Conservation (phyloP, 1,140 invertebrate genomes). For the Drosophila tristis region DNA sequence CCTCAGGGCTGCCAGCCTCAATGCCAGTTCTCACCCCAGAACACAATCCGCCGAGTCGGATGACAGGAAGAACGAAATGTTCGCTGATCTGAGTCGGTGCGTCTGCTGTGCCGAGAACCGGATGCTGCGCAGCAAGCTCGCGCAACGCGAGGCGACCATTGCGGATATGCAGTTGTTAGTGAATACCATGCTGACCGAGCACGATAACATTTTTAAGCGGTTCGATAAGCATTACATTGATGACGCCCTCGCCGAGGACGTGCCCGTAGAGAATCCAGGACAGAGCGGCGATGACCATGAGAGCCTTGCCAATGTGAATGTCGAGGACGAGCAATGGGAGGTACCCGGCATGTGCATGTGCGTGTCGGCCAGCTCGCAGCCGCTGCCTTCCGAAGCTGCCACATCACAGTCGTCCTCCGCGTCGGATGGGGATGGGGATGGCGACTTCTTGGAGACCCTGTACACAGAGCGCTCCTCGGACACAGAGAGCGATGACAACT, state of each 20-base stretch:
- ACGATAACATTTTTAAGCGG: conserved; percentile 50
- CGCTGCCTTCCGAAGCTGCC: not conserved
- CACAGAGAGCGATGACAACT: conserved; percentile 6
- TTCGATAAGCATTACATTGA: conserved; percentile 20
- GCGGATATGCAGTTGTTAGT: conserved; percentile 56
- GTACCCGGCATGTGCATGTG: too few relatives aligned
- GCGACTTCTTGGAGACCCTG: not conserved
- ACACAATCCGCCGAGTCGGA: conserved; percentile 39
- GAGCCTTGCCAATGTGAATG: not conserved
- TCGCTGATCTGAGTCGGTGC: conserved; percentile 53
- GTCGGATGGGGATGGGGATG: not conserved
- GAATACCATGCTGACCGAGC: conserved; percentile 54
- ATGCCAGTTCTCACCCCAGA: conserved; percentile 6
- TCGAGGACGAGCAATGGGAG: too few relatives aligned
- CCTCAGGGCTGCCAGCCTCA: too few relatives aligned
- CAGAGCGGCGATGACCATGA: conserved; percentile 7
- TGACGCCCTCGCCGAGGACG: not conserved
- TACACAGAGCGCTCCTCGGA: not conserved
- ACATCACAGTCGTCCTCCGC: not conserved
- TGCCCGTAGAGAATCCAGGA: too few relatives aligned
- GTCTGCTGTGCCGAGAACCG: conserved; percentile 61
- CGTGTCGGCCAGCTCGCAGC: not conserved
- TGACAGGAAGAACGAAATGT: conserved; percentile 48
- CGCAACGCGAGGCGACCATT: conserved; percentile 50
- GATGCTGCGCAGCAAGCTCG: conserved; percentile 58